Percentiles rank a stretch among this genome's conserved stretches.
Evolutionary conservation across 2,888 invertebrate species (phyloP).

Genomic region (Folsomia manolachei): DNA sequence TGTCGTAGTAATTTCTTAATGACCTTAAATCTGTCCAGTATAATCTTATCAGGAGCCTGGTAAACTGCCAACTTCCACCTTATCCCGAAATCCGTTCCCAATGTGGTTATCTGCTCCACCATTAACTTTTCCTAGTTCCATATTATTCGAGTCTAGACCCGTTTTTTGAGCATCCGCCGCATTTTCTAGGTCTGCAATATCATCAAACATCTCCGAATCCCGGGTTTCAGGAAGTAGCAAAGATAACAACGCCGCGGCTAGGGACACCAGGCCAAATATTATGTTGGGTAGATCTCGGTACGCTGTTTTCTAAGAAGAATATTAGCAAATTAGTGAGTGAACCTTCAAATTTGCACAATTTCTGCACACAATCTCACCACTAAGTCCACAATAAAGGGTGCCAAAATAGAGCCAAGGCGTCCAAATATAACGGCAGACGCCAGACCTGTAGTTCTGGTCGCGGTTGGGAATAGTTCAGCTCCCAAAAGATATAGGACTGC

Average conservation of each 20-base stretch:
- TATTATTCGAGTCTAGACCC: no score
- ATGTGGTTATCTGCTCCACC: no score
- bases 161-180: no score
- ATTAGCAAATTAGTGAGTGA: neutral
- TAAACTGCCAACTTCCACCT: no score
- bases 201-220: slow-evolving; percentile 21
- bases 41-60: no score
- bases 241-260: slow-evolving; percentile 31
- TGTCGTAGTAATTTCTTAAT: no score
- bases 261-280: slow-evolving; percentile 31
- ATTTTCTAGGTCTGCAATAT: slow-evolving; percentile 4
- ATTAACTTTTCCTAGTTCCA: no score
- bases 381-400: slow-evolving; percentile 43
- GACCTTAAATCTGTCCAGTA: no score
- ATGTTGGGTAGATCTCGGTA: slow-evolving; percentile 20
- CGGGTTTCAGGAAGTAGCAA: slow-evolving; percentile 41
- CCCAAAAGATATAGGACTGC: slow-evolving; percentile 43
- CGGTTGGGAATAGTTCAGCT: slow-evolving; percentile 43
- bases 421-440: slow-evolving; percentile 35
- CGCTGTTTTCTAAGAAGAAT: slow-evolving; percentile 9
- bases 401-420: slow-evolving; percentile 39
- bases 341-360: neutral
- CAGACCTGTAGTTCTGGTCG: slow-evolving; percentile 35
- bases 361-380: slow-evolving; percentile 25
- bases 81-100: no score